Conservation (phyloP, 2,113 vertebrate genomes). For the Myiozetetes cayanensis region DNA sequence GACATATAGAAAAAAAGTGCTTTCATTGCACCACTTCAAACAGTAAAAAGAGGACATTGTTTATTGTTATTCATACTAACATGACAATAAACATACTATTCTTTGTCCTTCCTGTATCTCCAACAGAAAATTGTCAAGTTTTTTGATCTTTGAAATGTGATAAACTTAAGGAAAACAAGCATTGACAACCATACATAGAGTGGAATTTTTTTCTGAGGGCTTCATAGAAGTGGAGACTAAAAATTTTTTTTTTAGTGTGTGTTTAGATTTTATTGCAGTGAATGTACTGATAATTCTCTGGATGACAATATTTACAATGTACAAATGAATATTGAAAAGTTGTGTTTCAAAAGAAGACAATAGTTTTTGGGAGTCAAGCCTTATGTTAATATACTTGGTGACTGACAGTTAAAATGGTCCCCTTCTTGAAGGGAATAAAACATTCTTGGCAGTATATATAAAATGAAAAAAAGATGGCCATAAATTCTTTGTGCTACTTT, state of each 20-base stretch:
- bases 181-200: not conserved
- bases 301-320: not conserved
- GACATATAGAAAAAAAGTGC: not conserved
- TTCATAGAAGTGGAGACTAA: not conserved
- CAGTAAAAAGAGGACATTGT: not conserved
- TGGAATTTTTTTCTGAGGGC: not conserved
- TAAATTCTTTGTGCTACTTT: not conserved
- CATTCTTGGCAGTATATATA: not conserved
- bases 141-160: not conserved
- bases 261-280: not conserved
- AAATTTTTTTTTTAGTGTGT: not conserved
- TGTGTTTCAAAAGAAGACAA: not conserved
- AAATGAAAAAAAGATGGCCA: not conserved
- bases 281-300: not conserved
- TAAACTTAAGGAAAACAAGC: not conserved
- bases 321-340: not conserved
- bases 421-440: not conserved
- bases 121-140: not conserved
- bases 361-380: not conserved
- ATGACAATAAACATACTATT: not conserved
- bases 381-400: not conserved
- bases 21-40: not conserved
- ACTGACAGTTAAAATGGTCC: not conserved
- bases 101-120: not conserved
- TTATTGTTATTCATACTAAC: not conserved